Conservation (phyloP, 2,888 invertebrate genomes). For the Allygus modestus region DNA sequence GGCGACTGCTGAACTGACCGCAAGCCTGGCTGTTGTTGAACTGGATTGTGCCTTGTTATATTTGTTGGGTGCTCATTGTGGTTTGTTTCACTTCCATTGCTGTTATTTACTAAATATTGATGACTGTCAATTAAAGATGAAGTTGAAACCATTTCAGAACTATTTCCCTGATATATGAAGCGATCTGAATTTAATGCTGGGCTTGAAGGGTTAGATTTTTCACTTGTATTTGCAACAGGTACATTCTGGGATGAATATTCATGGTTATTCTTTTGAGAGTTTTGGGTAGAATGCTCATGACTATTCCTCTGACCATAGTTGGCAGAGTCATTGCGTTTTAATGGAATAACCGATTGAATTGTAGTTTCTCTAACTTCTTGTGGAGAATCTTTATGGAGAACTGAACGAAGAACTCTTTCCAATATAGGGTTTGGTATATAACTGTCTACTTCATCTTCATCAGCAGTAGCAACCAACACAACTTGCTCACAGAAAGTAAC, state of each 20-base stretch:
- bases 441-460: slow-evolving; percentile 93
- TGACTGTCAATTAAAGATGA: background rate
- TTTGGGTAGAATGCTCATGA: background rate
- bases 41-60: background rate
- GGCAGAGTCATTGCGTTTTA: slow-evolving; percentile 71
- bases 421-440: slow-evolving; percentile 95
- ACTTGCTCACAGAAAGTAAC: slow-evolving; percentile 98
- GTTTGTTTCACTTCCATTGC: background rate
- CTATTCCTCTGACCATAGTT: slow-evolving; percentile 71
- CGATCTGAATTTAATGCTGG: background rate
- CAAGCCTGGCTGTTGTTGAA: slow-evolving; percentile 25
- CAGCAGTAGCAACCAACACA: slow-evolving; percentile 93
- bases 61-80: slow-evolving; percentile 9
- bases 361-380: slow-evolving; percentile 74
- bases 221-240: slow-evolving; percentile 12
- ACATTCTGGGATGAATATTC: background rate
- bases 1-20: slow-evolving; percentile 43
- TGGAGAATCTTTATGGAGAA: slow-evolving; percentile 84
- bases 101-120: slow-evolving; percentile 8
- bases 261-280: background rate
- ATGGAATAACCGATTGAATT: slow-evolving; percentile 70
- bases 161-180: slow-evolving; percentile 33
- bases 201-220: slow-evolving; percentile 14
- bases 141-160: background rate
- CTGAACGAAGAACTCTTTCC: slow-evolving; percentile 90